A percentile compares a stretch with the other conserved stretches of the same genome.
phyloP scores from a whole-genome alignment of 2,113 vertebrate species.

The Daphoenositta chrysoptera region DNA sequence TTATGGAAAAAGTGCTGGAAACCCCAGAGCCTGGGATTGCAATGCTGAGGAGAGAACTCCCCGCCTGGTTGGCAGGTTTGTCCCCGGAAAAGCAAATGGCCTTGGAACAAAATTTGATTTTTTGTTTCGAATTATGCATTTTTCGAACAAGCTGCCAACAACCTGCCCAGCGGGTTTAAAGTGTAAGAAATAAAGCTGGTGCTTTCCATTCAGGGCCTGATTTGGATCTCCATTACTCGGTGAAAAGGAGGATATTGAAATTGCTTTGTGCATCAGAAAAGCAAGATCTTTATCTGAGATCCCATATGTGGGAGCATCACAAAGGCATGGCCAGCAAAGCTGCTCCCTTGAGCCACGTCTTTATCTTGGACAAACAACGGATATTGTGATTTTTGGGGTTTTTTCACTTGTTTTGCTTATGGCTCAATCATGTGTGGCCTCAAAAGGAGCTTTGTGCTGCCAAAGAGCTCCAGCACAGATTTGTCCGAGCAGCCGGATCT shows the following conservation, averaged over 20 bases:
- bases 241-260: not conserved
- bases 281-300: not conserved
- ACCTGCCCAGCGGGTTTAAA: not conserved
- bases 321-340: not conserved
- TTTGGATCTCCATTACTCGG: not conserved
- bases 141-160: not conserved
- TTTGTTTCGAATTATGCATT: accelerated
- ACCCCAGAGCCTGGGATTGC: not conserved
- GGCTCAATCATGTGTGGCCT: not conserved
- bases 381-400: not conserved
- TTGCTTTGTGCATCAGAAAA: not conserved
- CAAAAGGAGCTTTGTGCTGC: not conserved
- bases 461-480: not conserved
- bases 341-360: not conserved
- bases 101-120: not conserved
- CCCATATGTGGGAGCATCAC: not conserved
- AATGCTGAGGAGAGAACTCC: accelerated
- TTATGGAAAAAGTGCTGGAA: not conserved
- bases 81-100: accelerated
- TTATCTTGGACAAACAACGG: not conserved
- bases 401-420: not conserved
- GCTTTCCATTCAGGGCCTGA: not conserved
- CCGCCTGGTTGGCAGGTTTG: accelerated
- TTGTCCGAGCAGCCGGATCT: not conserved
- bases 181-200: not conserved